Base-by-base conservation (phyloP, 2,888 invertebrate species). In the Caenorhabditis imperialis region DNA sequence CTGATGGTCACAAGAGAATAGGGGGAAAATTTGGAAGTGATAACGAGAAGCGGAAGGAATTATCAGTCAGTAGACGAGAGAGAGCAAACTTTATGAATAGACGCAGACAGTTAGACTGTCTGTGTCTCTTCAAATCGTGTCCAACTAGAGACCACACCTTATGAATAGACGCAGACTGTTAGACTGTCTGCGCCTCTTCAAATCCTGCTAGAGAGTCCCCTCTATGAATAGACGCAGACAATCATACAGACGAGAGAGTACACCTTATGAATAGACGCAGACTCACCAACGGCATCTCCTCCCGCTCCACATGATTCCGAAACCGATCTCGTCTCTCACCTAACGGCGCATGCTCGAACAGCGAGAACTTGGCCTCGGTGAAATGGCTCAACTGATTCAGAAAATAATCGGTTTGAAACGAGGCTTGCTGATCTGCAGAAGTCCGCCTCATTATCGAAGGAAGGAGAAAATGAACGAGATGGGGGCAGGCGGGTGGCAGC, bases 321-420 rank as follows among this genome's bases (percentile, higher is more conserved):
- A 77, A 77, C 16, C 70, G 53, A 22, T 73, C 60, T 14, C 77
- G 23, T 14, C 77, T 18, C 33, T 77, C 77, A 5, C 38, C 48
- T 6, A 30, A 27, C 5, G 77, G 77, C 0, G 77, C 77, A 44
- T 77, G 77, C 55, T 77, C 77, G 53, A 60, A 77, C 5, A 73
- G 50, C 14, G 73, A 61, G 45, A 73, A 77, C 18, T 61, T 58
- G 6, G 73, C 65, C 18, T 70, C 69, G 5, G 60, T 58, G 38
- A 48, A 73, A 18, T 77, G 69, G n/a, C 61, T 47, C 7, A 77
- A 30, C 20, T 70, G 70, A 4, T 69, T 67, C 2, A 77, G 63
- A 33, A 77, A 77, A 33, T 77, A 70, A 22, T 77, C 77, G 10
- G 65, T 25, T 14, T 73, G 77, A 16, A 77, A 77, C 8, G 73